phyloP scores from a whole-genome alignment of 2,113 vertebrate genomes.

The Plecotus auritus region DNA sequence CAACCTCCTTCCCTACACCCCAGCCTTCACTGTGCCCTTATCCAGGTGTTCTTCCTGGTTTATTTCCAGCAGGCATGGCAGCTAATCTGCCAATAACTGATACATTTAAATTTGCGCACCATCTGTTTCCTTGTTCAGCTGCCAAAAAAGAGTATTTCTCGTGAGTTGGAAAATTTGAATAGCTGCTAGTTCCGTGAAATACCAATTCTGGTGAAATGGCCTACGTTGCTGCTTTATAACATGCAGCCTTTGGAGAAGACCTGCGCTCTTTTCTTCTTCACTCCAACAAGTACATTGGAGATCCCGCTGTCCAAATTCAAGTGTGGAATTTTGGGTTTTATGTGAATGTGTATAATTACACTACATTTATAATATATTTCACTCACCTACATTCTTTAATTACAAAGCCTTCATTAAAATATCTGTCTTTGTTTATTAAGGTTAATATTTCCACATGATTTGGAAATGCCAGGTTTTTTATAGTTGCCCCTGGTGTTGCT shows the following conservation, averaged over 20 bases:
- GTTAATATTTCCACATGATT: conserved; percentile 32
- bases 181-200: conserved; percentile 24
- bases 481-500: conserved; percentile 7
- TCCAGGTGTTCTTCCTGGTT: not conserved
- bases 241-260: not conserved
- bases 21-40: not conserved
- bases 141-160: conserved; percentile 37
- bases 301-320: not conserved
- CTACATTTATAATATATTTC: conserved; percentile 25
- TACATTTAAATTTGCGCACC: not conserved
- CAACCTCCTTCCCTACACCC: not conserved
- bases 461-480: conserved; percentile 37
- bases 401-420: conserved; percentile 51
- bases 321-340: not conserved
- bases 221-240: not conserved
- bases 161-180: conserved; percentile 16
- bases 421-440: conserved; percentile 51
- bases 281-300: not conserved
- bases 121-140: not conserved
- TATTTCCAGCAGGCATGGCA: conserved; percentile 28
- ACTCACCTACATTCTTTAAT: not conserved
- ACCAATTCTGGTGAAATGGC: not conserved
- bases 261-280: not conserved
- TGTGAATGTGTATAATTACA: not conserved
- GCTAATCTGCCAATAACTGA: conserved; percentile 31